These are phyloP conservation scores for Corythornis vintsioides DNA, from an alignment of 2,113 vertebrate genomes.

Conservation along the genomic window DNA sequence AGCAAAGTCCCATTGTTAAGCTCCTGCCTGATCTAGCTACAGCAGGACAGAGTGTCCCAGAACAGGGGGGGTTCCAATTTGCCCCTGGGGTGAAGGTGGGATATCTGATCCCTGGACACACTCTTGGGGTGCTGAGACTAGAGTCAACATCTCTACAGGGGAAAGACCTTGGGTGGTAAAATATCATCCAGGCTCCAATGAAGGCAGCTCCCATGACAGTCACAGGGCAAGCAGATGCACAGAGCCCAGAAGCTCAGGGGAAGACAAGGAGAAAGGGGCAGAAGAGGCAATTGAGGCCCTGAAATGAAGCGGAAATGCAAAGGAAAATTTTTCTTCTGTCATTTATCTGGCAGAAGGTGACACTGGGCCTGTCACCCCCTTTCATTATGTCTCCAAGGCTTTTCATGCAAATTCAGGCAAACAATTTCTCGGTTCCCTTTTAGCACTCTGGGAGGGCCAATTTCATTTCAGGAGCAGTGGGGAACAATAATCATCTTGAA, in stretches of 20 bases:
- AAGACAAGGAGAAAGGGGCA: neutral
- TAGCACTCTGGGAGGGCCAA: conserved; percentile 60
- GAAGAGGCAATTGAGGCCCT: neutral
- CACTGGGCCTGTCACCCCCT: conserved; percentile 49
- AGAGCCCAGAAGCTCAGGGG: fast-evolving
- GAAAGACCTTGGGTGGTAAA: neutral
- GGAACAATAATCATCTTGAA: conserved; percentile 63
- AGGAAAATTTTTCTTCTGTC: neutral
- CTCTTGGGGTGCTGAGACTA: neutral
- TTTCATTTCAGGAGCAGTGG: conserved; percentile 70
- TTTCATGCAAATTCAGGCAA: conserved; percentile 75
- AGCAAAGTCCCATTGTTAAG: neutral
- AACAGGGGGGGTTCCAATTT: neutral
- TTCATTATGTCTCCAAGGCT: conserved; percentile 57
- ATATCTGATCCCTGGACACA: neutral
- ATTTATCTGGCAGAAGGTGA: conserved; percentile 41
- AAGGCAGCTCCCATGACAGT: neutral
- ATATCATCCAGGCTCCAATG: neutral
- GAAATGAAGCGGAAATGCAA: conserved; percentile 34
- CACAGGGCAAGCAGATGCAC: fast-evolving
- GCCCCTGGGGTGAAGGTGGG: neutral
- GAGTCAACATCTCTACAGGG: fast-evolving
- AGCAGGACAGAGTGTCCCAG: neutral
- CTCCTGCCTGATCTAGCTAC: neutral
- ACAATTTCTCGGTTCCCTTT: conserved; percentile 69